Evolutionary conservation across 2,797 vertebrate species (phyloP), one percentile per base, ranked within the genome.

Genomic region (Parambassis ranga): DNA sequence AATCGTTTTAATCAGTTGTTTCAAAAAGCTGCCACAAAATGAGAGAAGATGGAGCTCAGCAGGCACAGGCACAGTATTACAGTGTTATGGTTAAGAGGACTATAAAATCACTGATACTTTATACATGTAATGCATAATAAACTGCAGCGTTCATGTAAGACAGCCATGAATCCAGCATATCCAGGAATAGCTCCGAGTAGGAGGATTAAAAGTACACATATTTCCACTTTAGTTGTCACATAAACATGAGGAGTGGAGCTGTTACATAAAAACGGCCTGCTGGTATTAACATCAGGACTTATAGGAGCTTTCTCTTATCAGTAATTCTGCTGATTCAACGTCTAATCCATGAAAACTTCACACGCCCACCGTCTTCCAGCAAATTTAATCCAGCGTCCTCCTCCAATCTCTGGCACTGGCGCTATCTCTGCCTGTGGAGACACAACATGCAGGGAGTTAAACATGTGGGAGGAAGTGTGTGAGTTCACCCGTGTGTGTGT

Each of bases 291-390:
- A 32, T 52, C 18, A 53, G 30, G 31, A 61, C 10, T 74, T 47
- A n/a, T n/a, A 16, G 23, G 62, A 59, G 13, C 24, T 43, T 75
- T 51, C 41, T 53, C 28, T 72, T 82, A 75, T 79, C 73, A 60
- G 64, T 44, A 62, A 52, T 75, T 65, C 32, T 28, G 68, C 67
- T 65, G 70, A 77, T 74, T 82, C 57, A 75, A 69, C 56, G 67
- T 75, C 64, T 81, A 86, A 85, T 86, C 80, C 65, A 62, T 43
- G 16, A 56, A 71, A 74, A 65, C 44, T 55, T 71, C 62, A 31
- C 62, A 70, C 53, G 37, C 11, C 57, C 56, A 32, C 61, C 58
- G 53, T 28, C 48, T 69, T 59, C 35, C 51, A 10, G 62, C 49
- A 22, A 52, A 66, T 65, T 19, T 74, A 86, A 84, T 87, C 82